Conservation (phyloP, 2,888 invertebrate species). For the Melinaea marsaeus region DNA sequence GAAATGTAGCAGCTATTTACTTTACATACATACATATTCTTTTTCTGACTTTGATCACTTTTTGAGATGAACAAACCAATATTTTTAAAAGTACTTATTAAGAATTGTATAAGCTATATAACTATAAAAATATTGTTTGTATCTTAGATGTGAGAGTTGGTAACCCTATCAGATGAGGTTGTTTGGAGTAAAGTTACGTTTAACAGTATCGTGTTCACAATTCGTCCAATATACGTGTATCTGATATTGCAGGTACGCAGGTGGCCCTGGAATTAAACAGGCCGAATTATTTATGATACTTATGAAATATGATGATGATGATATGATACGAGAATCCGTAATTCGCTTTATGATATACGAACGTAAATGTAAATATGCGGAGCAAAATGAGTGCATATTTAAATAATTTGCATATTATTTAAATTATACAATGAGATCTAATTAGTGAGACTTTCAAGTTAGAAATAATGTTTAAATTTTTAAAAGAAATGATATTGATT, state of each 20-base stretch:
- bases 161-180: slow-evolving; percentile 44
- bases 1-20: background rate
- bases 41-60: background rate
- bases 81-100: background rate
- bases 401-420: background rate
- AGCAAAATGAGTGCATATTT: slow-evolving; percentile 5
- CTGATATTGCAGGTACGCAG: slow-evolving; percentile 27
- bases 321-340: slow-evolving; percentile 16
- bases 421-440: too few species aligned
- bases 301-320: too few species aligned
- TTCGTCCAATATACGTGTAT: slow-evolving; percentile 56
- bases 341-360: slow-evolving; percentile 13
- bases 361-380: slow-evolving; percentile 1
- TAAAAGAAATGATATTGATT: too few species aligned
- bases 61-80: background rate
- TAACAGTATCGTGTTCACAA: slow-evolving; percentile 62
- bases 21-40: background rate
- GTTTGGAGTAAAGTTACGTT: slow-evolving; percentile 70
- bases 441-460: too few species aligned
- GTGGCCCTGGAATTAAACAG: slow-evolving; percentile 25
- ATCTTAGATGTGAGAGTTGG: slow-evolving; percentile 6
- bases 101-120: background rate
- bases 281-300: slow-evolving; percentile 16
- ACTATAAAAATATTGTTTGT: background rate
- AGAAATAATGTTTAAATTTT: too few species aligned